A percentile compares a stretch with the other conserved stretches of the same genome.
Evolutionary conservation across 1,140 invertebrate genomes (phyloP).

Genomic region (silkworm (Bombyx mori)): DNA sequence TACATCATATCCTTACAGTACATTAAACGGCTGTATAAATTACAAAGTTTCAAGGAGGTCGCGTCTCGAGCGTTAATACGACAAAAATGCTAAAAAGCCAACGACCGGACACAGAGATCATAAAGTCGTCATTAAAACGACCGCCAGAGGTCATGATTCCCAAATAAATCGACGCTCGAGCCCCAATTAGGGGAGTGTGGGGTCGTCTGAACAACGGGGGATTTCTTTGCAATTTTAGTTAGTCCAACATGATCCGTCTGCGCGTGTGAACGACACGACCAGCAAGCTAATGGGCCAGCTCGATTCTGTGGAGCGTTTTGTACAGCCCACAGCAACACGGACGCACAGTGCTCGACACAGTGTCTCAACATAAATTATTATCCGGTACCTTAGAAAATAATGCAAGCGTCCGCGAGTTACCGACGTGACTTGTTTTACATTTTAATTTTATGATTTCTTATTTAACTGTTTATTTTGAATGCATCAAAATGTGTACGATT

Average conservation of each 20-base stretch:
- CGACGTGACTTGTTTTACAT: too few relatives aligned
- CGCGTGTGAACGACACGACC: slow-evolving; percentile 42
- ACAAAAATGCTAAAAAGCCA: slow-evolving; percentile 5
- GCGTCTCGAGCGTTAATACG: background rate
- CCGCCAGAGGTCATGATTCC: slow-evolving; percentile 33
- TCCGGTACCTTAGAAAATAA: too few relatives aligned
- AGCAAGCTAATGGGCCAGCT: slow-evolving; percentile 32
- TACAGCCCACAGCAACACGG: background rate
- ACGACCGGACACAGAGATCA: slow-evolving; percentile 13
- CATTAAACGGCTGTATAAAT: too few relatives aligned
- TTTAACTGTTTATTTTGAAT: too few relatives aligned
- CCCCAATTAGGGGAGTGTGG: slow-evolving; percentile 44
- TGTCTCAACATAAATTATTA: background rate
- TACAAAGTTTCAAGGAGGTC: too few relatives aligned
- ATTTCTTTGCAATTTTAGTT: slow-evolving; percentile 58
- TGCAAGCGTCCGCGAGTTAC: too few relatives aligned
- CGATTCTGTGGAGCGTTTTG: background rate
- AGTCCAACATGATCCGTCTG: slow-evolving; percentile 54
- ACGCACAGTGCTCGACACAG: slow-evolving; percentile 1
- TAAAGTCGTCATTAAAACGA: slow-evolving; percentile 27
- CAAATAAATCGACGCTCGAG: slow-evolving; percentile 53
- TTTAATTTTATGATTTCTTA: too few relatives aligned
- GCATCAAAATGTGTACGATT: too few relatives aligned
- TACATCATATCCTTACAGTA: too few relatives aligned
- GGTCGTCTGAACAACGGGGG: slow-evolving; percentile 25